Conservation (phyloP, 2,797 vertebrate species). For the Lacerta agilis region DNA sequence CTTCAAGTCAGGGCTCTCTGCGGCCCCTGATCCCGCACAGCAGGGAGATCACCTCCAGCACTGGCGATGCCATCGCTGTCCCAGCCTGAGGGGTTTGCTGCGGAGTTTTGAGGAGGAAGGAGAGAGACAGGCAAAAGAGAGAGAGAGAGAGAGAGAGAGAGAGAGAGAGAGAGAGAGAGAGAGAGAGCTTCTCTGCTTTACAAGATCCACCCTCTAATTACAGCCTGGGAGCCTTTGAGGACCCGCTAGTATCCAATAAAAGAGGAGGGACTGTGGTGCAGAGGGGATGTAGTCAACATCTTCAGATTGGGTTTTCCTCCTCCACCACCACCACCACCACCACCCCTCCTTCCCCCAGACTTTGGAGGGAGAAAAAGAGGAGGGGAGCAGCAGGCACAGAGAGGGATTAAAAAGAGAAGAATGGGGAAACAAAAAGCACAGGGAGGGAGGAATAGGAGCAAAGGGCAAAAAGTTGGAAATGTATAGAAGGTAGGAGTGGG, state of each 20-base stretch:
- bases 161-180: constrained; percentile 54
- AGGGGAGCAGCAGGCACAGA: neutral
- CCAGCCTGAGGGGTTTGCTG: constrained; percentile 73
- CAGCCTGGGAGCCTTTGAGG: constrained; percentile 84
- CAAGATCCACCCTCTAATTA: constrained; percentile 91
- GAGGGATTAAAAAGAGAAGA: neutral
- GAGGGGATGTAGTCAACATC: neutral
- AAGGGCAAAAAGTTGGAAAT: neutral
- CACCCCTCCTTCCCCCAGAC: neutral
- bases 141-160: constrained; percentile 36
- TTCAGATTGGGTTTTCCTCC: constrained; percentile 8
- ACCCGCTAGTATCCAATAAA: constrained; percentile 84
- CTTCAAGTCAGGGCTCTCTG: constrained; percentile 3
- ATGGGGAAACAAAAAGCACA: neutral
- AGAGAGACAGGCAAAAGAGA: constrained; percentile 38
- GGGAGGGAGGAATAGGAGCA: neutral
- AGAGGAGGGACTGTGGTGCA: constrained; percentile 55
- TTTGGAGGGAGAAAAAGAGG: neutral
- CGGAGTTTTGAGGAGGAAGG: constrained; percentile 68
- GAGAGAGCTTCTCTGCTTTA: constrained; percentile 72
- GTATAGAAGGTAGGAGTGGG: too few species aligned
- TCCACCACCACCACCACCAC: neutral
- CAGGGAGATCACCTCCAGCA: constrained; percentile 85
- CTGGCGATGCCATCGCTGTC: constrained; percentile 92
- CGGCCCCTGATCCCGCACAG: constrained; percentile 5